Evolutionary conservation across 2,113 vertebrate genomes (phyloP).

Genomic region (Octodon degus): DNA sequence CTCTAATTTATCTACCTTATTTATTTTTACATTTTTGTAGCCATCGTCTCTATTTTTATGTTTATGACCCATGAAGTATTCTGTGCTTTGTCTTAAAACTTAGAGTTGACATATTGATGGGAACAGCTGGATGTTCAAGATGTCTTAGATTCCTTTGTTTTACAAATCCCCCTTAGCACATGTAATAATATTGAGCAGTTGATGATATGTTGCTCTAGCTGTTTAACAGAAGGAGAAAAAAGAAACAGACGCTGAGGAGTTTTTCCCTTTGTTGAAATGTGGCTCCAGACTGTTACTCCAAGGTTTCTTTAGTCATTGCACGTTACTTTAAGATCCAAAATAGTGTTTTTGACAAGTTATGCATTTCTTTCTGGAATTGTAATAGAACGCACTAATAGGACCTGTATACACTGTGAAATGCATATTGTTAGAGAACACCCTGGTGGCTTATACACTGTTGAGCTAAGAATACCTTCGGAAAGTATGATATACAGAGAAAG

Average conservation of each 20-base stretch:
- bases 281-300: constrained; percentile 77
- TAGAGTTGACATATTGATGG: constrained; percentile 84
- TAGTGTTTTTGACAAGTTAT: constrained; percentile 91
- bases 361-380: constrained; percentile 92
- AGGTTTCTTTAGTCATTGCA: constrained; percentile 81
- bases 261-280: constrained; percentile 65
- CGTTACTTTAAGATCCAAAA: constrained; percentile 88
- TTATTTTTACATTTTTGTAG: constrained; percentile 82
- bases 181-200: constrained; percentile 75
- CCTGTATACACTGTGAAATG: constrained; percentile 90
- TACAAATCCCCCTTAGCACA: constrained; percentile 64
- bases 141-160: constrained; percentile 15
- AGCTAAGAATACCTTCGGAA: constrained; percentile 85
- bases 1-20: constrained; percentile 91
- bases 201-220: constrained; percentile 47
- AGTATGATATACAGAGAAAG: constrained; percentile 88
- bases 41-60: constrained; percentile 86
- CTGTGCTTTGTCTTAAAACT: constrained; percentile 84
- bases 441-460: constrained; percentile 81
- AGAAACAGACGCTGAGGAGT: constrained; percentile 58
- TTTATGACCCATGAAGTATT: constrained; percentile 85
- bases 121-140: constrained; percentile 71
- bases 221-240: constrained; percentile 70
- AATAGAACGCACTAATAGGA: constrained; percentile 82
- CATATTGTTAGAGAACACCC: constrained; percentile 84